Evolutionary conservation across 92 coral and sea anemone genomes (phyloP).

Genomic region (Pocillopora grandis): DNA sequence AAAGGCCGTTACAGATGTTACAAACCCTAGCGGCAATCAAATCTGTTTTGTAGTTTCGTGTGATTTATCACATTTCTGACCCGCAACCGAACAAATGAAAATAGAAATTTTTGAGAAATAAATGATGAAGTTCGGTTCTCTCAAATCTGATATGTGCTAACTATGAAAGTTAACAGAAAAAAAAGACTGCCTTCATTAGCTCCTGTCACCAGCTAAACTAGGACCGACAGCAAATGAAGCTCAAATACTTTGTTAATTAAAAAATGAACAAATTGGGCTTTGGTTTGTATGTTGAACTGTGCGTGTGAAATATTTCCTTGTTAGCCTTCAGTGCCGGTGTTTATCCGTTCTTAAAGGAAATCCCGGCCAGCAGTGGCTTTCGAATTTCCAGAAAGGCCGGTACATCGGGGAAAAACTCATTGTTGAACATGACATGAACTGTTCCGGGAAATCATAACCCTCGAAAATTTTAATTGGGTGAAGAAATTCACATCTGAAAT

Average conservation of each 20-base stretch:
- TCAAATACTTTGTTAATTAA: conserved; percentile 22
- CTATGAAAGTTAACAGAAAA: neutral
- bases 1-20: neutral
- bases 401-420: too few relatives aligned
- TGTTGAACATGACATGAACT: too few relatives aligned
- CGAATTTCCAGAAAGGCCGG: too few relatives aligned
- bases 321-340: too few relatives aligned
- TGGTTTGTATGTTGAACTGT: neutral
- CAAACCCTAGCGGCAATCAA: conserved; percentile 5
- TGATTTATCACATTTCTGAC: neutral
- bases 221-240: conserved; percentile 8
- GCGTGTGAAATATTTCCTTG: too few relatives aligned
- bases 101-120: neutral
- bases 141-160: neutral
- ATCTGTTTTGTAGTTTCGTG: neutral
- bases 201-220: neutral
- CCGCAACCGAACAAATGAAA: neutral
- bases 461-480: too few relatives aligned
- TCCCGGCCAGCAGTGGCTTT: too few relatives aligned
- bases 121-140: neutral
- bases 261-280: conserved; percentile 22
- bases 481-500: neutral
- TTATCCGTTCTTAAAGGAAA: too few relatives aligned
- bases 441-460: too few relatives aligned
- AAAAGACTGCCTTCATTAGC: neutral